Evolutionary conservation across 2,888 invertebrate genomes (phyloP), one percentile per base, ranked within the genome.

Genomic region (Malachius bipustulatus): DNA sequence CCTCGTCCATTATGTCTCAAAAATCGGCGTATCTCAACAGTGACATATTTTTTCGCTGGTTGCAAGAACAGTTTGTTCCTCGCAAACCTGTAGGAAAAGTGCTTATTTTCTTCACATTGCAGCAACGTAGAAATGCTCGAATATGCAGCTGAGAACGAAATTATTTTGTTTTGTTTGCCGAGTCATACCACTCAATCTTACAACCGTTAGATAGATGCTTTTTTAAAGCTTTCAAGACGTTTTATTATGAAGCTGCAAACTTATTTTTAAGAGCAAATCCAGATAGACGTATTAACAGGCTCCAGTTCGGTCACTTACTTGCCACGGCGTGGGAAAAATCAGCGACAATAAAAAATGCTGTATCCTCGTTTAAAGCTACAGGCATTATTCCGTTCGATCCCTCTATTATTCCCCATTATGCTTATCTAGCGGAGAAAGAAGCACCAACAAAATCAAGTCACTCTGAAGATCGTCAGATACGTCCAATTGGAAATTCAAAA

Each of bases 1-100:
- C 9, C 29, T 39, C 24, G 37, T 52, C 16, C 41, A 50, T n/a
- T 19, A 19, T 28, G 12, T 28, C 29, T 6, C 6, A 28, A 28
- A 51, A 53, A 36, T 50, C 51, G n/a, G 43, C 47, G 8, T 52
- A 44, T 37, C 41, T 50, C 9, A 51, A 37, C 32, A 40, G 36
- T 10, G 42, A 45, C 8, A 28, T 50, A 16, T 51, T 52, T 39
- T 36, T 46, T 8, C 37, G 42, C 12, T 52, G 50, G 52, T 33
- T 52, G 4, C 39, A 46, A 37, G 39, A 48, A 14, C 43, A 48
- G 15, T 41, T 41, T 30, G 8, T 34, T 9, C 41, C 39, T 14
- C 10, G 32, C 11, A 36, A 37, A 37, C 37, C 29, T 10, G 8
- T 13, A 9, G 39, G 39, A 30, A 34, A 36, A 26, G 36, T 39